These are phyloP conservation scores for Drosophila ochracea DNA, from an alignment of 2,888 invertebrate genomes.

Conservation along the genomic window DNA sequence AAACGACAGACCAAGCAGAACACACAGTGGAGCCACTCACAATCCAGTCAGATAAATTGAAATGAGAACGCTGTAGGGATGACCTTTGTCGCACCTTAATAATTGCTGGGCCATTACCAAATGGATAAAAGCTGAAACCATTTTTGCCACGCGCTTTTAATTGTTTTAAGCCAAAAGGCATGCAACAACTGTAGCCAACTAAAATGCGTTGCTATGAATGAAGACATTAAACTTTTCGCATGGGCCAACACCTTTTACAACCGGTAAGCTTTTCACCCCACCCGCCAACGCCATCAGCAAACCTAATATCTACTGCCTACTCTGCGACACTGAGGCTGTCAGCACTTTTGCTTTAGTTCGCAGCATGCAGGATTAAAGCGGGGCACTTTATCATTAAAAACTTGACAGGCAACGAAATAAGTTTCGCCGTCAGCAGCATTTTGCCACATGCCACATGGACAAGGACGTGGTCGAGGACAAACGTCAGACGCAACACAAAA, in stretches of 20 bases:
- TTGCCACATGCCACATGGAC: conserved; percentile 36
- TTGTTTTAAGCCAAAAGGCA: conserved; percentile 60
- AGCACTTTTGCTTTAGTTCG: conserved; percentile 50
- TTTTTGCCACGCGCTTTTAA: conserved; percentile 56
- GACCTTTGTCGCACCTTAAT: conserved; percentile 22
- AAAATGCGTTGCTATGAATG: conserved; percentile 45
- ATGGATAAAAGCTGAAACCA: conserved; percentile 27
- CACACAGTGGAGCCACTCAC: conserved; percentile 19
- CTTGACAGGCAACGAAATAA: conserved; percentile 72
- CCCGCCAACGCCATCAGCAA: not conserved
- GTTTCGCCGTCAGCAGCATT: conserved; percentile 54
- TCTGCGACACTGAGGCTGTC: conserved; percentile 41
- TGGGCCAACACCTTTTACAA: conserved; percentile 40
- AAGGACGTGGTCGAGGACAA: conserved; percentile 24
- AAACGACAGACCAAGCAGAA: conserved; percentile 30
- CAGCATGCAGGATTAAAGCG: conserved; percentile 65
- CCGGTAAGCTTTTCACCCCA: not conserved
- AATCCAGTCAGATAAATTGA: not conserved
- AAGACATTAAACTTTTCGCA: conserved; percentile 53
- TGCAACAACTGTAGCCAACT: conserved; percentile 33
- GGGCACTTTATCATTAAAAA: conserved; percentile 77
- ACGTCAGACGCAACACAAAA: conserved; percentile 9
- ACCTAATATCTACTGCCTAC: not conserved
- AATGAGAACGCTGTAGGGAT: not conserved
- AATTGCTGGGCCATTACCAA: conserved; percentile 19